Base-by-base conservation (phyloP, 2,113 vertebrate genomes). In the Chionodraco myersi region DNA sequence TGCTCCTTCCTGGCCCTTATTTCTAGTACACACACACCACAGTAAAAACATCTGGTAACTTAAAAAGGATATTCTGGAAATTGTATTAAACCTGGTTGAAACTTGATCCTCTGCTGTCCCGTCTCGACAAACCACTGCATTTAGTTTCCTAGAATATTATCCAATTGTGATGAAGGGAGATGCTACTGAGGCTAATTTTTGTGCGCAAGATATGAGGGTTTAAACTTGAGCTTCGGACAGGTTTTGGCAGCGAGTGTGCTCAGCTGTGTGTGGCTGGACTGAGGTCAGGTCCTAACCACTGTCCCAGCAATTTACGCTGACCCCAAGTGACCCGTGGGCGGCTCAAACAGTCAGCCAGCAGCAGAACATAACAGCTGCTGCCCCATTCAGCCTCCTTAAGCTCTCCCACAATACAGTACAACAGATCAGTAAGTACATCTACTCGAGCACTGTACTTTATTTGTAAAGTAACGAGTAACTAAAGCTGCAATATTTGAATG, bases 241-340 rank as follows among this genome's bases (percentile, higher is more conserved):
- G 61, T 79, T 83, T 79, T 88, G 86, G 84, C 63, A 75, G 64
- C 14, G 14, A 45, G 21, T 62, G 63, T 60, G 63, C 72, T 91
- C 86, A 89, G 85, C 87, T 90, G 88, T 70, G 90, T 56, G 58
- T 56, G 76, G 62, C 67, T 83, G 83, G 76, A 79, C 79, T 69
- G 73, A 89, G 67, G 81, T 86, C 77, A 72, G 51, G 10, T 74
- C 68, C 45, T 58, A 72, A 85, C 86, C 78, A 49, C 82, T 47
- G 82, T 82, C 74, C 88, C 83, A 74, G 56, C 53, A 62, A 69
- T 80, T 71, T 75, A 72, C 5, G 14, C 4, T 74, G 90, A 91
- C 79, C 81, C 72, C 9, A n/a, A 57, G 12, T 58, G 84, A 86
- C 88, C 89, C 36, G 62, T 52, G 74, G 66, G 47, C 12, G 26